Evolutionary conservation across 2,113 vertebrate species (phyloP), one percentile per base, ranked within the genome.

Genomic region (Silurus asotus): DNA sequence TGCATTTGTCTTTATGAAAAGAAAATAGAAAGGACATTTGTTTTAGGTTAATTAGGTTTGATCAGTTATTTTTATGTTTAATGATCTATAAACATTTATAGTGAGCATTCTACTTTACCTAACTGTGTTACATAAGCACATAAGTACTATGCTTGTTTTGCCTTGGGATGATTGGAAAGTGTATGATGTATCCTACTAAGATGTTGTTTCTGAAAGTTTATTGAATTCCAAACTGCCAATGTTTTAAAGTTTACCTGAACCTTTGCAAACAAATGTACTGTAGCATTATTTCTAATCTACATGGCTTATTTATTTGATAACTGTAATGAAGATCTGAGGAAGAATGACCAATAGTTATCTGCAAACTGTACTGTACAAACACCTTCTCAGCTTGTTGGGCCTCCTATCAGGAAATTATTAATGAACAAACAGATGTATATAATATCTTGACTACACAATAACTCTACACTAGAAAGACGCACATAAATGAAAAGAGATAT

Each of bases 241-340:
- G 14, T 45, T 28, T 67, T 67, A 67, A 28, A 67, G 65, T 37
- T 69, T 45, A 69, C 67, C 17, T 69, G 28, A 69, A 69, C 14
- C 37, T 69, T 69, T 69, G 67, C 28, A 69, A 17, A 69, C 28
- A 69, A 69, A 69, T 67, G 65, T 67, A 67, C 65, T 37, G 67
- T 45, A 69, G 28, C 28, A 17, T 69, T 37, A 45, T 17, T 69
- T 45, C 28, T 69, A 17, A 45, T 37, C 67, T 67, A 28, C 25
- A 37, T 67, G 64, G n/a, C 11, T 15, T 37, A 69, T 69, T 14
- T 37, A 28, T 69, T 2, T 6, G 25, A 6, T 11, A 28, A 67
- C 64, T 28, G 64, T 67, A 14, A 28, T 19, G 2, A 13, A 69
- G 25, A 69, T 69, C 25, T 69, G 13, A 23, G 25, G 65, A 69